phyloP scores from a whole-genome alignment of 1,140 invertebrate species.

The Paracyclopina nana region DNA sequence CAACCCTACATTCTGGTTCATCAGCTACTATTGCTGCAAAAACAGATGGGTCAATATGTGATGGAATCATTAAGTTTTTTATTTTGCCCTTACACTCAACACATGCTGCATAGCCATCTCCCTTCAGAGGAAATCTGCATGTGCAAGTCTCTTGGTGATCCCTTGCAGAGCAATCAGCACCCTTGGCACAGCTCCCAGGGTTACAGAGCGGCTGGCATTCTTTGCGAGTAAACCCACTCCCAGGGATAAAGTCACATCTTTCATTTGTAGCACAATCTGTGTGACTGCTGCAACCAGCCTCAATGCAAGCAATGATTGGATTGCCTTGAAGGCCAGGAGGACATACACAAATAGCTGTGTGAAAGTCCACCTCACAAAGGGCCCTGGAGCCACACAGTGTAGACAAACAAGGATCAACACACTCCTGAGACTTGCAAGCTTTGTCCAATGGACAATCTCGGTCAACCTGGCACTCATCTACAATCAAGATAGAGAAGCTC shows the following conservation, averaged over 20 bases:
- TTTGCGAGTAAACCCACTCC: slow-evolving; percentile 17
- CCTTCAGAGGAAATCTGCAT: slow-evolving; percentile 29
- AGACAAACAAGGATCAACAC: slow-evolving; percentile 55
- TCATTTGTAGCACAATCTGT: slow-evolving; percentile 7
- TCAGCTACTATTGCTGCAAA: background rate
- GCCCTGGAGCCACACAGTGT: slow-evolving; percentile 48
- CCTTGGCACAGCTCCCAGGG: background rate
- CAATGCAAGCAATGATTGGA: slow-evolving; percentile 35
- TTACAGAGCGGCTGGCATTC: background rate
- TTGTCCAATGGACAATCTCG: slow-evolving; percentile 23
- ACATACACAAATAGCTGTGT: slow-evolving; percentile 60
- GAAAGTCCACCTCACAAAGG: slow-evolving; percentile 66
- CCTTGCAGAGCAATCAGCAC: background rate
- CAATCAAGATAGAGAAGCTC: too few relatives aligned
- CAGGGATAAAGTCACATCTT: slow-evolving; percentile 10
- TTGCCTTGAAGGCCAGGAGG: slow-evolving; percentile 59
- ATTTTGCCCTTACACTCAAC: background rate
- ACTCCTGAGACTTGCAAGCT: slow-evolving; percentile 43
- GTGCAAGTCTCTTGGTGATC: background rate
- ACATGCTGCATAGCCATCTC: slow-evolving; percentile 22
- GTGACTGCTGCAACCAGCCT: slow-evolving; percentile 18
- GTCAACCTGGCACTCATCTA: slow-evolving; percentile 22
- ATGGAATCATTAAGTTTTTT: background rate
- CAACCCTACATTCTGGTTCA: too few relatives aligned
- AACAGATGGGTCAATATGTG: background rate